phyloP scores from a whole-genome alignment of 2,113 vertebrate species.

The Muntiacus reevesi region DNA sequence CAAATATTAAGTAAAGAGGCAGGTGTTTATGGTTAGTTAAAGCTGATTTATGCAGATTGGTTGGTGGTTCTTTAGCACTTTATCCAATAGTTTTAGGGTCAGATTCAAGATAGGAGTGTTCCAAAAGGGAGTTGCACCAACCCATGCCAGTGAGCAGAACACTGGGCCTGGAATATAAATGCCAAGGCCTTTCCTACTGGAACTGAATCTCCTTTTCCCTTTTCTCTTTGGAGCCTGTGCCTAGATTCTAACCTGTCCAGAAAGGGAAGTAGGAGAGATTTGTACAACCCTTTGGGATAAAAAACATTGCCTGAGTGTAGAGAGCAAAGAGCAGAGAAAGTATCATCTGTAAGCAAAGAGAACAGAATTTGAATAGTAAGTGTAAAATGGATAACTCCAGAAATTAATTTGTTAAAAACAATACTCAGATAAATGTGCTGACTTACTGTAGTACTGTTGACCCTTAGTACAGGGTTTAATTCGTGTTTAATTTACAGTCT shows the following conservation, averaged over 20 bases:
- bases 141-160: not conserved
- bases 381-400: not conserved
- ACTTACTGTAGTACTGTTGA: not conserved
- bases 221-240: not conserved
- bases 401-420: constrained; percentile 17
- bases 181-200: not conserved
- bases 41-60: not conserved
- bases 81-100: not conserved
- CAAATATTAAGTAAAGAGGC: not conserved
- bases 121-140: not conserved
- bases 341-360: not conserved
- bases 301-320: not conserved
- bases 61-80: not conserved
- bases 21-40: not conserved
- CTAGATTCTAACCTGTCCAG: not conserved
- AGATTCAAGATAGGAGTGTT: not conserved
- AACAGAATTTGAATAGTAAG: not conserved
- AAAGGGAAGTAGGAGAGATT: not conserved
- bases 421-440: not conserved
- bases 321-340: not conserved
- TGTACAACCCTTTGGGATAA: not conserved
- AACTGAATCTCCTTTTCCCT: not conserved
- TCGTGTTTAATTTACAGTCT: not conserved
- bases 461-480: not conserved
- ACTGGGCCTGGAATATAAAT: not conserved